Base-by-base conservation (phyloP, 2,888 invertebrate species). In the Agrotis exclamationis region DNA sequence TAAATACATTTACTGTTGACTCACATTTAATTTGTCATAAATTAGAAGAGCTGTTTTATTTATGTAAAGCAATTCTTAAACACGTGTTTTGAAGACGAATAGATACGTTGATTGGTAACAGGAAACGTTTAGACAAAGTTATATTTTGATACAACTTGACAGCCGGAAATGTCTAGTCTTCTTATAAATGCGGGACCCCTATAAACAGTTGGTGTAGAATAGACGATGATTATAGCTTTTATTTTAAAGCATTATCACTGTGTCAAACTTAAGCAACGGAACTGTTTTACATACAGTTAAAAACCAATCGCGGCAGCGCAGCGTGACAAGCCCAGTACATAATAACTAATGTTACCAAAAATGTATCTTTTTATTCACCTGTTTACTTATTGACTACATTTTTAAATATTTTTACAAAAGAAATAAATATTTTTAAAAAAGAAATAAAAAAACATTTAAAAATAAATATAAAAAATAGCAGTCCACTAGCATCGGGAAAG, bases 131-230 rank as follows among this genome's bases (percentile, higher is more conserved):
- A n/a, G 39, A 51, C 39, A 14, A 54, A 54, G 6, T 33, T 50
- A 13, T 22, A 50, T 65, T 73, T 73, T 67, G 44, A 59, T 44
- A 22, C 44, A 33, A 74, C 58, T 48, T 67, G 74, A 59, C 47
- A 66, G 39, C 66, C 66, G 74, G 57, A 73, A 53, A 54, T 16
- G 14, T 54, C 44, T 63, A 22, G 44, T 72, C 54, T 54, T 22
- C 16, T 65, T 58, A 65, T 48, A 58, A 48, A 74, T 65, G 58
- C 45, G 47, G 51, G 74, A n/a, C 53, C n/a, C 47, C 39, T 51
- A 48, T 70, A 39, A 56, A 2, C n/a, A 66, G 54, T 39, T 22
- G 13, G 33, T 33, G 33, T 33, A 13, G 22, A 57, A 65, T 33
- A 59, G 33, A 22, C n/a, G 2, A 6, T 16, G 13, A 14, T 44